A percentile compares a stretch with the other conserved stretches of the same genome.
Conservation (phyloP, 2,888 invertebrate genomes). For the Choreutis nemorana region DNA sequence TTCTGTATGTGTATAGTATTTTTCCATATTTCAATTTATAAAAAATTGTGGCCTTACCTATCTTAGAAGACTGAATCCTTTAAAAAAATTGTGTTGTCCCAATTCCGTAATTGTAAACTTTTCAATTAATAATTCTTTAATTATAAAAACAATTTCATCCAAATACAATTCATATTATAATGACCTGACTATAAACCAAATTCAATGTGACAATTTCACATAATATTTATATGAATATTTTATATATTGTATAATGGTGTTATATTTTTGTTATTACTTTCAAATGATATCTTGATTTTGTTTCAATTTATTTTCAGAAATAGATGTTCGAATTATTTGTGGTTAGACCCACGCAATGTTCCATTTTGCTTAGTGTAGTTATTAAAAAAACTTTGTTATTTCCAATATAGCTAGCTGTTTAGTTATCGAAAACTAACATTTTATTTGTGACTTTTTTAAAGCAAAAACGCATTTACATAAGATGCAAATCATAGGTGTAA, state of each 20-base stretch:
- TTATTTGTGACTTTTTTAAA: too few relatives aligned
- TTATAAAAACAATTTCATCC: constrained; percentile 1
- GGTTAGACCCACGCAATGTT: too few relatives aligned
- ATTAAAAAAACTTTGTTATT: too few relatives aligned
- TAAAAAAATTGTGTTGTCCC: neutral
- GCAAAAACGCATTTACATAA: too few relatives aligned
- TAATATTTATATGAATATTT: constrained; percentile 7
- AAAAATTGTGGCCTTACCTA: constrained; percentile 12
- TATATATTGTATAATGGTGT: constrained; percentile 10
- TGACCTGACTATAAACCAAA: constrained; percentile 5
- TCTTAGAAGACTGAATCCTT: neutral
- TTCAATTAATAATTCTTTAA: neutral
- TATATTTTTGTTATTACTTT: too few relatives aligned
- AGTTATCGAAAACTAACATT: too few relatives aligned
- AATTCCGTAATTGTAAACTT: neutral
- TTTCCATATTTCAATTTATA: too few relatives aligned
- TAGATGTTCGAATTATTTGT: too few relatives aligned
- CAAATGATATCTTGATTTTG: constrained; percentile 4
- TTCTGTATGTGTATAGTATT: constrained; percentile 1
- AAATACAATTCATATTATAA: constrained; percentile 6
- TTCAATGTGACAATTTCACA: constrained; percentile 3
- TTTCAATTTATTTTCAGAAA: too few relatives aligned
- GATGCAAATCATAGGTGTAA: too few relatives aligned
- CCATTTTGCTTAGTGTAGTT: too few relatives aligned
- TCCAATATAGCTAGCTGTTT: too few relatives aligned